Evolutionary conservation across 2,113 vertebrate species (phyloP).

Genomic region (Natator depressus): DNA sequence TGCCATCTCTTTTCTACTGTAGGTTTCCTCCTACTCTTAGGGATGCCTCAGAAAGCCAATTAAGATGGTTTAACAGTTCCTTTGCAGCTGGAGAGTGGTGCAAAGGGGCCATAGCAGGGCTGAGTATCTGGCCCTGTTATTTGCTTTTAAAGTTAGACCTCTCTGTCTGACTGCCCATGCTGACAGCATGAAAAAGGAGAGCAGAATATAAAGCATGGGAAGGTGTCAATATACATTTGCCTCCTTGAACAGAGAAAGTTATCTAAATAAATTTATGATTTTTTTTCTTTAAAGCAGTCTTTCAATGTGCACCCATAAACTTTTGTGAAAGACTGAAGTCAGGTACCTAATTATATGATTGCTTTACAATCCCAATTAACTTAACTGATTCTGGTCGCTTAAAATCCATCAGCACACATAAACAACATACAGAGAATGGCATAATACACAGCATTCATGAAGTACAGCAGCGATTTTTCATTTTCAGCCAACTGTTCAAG

Average conservation of each 20-base stretch:
- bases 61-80: background rate
- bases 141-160: background rate
- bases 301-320: background rate
- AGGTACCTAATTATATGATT: constrained; percentile 55
- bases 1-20: background rate
- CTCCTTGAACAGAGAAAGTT: background rate
- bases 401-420: constrained; percentile 25
- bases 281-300: constrained; percentile 21
- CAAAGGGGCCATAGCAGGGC: background rate
- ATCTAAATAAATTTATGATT: background rate
- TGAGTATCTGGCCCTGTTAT: background rate
- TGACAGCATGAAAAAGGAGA: background rate
- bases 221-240: background rate
- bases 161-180: background rate
- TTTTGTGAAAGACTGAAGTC: background rate
- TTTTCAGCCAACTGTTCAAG: background rate
- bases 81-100: background rate
- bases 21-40: background rate
- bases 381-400: constrained; percentile 24
- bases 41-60: background rate
- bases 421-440: background rate
- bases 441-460: background rate
- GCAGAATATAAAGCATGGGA: background rate
- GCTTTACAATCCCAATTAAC: constrained; percentile 54
- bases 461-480: background rate